Evolutionary conservation across 2,113 vertebrate species (phyloP), one percentile per base, ranked within the genome.

Genomic region (Xenopus borealis): DNA sequence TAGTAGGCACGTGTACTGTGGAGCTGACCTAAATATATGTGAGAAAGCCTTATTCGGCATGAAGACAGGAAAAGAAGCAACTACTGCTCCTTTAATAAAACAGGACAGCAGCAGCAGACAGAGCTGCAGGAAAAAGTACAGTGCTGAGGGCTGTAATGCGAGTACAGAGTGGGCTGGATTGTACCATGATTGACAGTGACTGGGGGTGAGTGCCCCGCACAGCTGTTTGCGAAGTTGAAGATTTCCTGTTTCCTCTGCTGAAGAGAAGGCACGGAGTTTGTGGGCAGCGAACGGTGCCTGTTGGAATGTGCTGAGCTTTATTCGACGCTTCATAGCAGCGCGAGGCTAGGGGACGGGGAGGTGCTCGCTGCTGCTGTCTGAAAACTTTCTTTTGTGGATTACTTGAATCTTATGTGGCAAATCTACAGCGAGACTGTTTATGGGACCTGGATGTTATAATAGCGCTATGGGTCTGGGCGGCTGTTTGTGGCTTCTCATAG

Each of bases 201-300:
- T 72, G 62, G n/a, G n/a, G 81, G 80, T 79, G 69, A 81, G 85
- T 84, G 82, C 88, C 87, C 90, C 88, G 90, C 91, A 89, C 88
- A 88, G 89, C 90, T 89, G 91, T 88, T 87, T 81, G 90, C 83
- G 86, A 89, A 87, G 82, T 84, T 79, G 77, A 84, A 90, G 89
- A 88, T 91, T 91, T 92, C 91, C 91, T 91, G 90, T 89, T 88
- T 84, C 88, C 88, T 83, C 84, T 81, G 81, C 79, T 69, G 79
- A 83, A 79, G 87, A 86, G 87, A 89, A 50, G 82, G 87, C 83
- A 79, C 69, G 59, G 53, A 57, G 74, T 30, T 27, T 62, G 55
- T 82, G 82, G 80, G 64, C 71, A 80, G 81, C 83, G 74, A 84
- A 16, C 64, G 65, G 65, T 68, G 65, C 72, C 58, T 59, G 63